phyloP scores from a whole-genome alignment of 2,113 vertebrate genomes.

The Hippotragus niger region DNA sequence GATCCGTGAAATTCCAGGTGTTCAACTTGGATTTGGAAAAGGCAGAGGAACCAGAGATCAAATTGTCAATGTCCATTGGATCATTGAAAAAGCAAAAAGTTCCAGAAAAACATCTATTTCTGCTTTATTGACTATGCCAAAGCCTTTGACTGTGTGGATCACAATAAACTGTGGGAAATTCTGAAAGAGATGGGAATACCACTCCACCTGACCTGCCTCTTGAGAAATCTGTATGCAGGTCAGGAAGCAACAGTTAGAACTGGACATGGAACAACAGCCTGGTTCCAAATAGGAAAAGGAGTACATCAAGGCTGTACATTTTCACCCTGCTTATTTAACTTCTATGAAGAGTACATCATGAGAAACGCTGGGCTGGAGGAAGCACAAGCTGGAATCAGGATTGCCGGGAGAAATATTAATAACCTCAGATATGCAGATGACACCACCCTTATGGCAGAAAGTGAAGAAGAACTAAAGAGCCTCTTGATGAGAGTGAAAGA shows the following conservation, averaged over 20 bases:
- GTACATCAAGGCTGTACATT: neutral
- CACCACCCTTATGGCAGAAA: neutral
- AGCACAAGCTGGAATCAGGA: neutral
- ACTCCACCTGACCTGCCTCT: neutral
- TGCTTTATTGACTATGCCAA: too few species aligned
- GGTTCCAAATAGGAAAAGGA: neutral
- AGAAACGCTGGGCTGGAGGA: neutral
- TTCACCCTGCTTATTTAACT: neutral
- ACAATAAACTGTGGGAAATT: neutral
- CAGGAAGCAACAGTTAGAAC: neutral
- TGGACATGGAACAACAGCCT: neutral
- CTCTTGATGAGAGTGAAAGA: neutral
- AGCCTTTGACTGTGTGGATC: too few species aligned
- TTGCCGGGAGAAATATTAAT: neutral
- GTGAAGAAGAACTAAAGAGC: neutral
- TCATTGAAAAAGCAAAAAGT: too few species aligned
- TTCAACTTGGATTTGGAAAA: too few species aligned
- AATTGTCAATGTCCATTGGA: too few species aligned
- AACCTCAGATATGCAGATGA: neutral
- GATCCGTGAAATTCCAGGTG: too few species aligned
- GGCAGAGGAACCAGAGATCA: too few species aligned
- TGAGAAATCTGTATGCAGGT: neutral
- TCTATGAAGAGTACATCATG: neutral
- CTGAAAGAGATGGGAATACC: neutral
- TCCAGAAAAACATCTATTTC: too few species aligned